phyloP scores from a whole-genome alignment of 30 jellyfish, hydroid and myxozoan species.

The Turritopsis rubra region DNA sequence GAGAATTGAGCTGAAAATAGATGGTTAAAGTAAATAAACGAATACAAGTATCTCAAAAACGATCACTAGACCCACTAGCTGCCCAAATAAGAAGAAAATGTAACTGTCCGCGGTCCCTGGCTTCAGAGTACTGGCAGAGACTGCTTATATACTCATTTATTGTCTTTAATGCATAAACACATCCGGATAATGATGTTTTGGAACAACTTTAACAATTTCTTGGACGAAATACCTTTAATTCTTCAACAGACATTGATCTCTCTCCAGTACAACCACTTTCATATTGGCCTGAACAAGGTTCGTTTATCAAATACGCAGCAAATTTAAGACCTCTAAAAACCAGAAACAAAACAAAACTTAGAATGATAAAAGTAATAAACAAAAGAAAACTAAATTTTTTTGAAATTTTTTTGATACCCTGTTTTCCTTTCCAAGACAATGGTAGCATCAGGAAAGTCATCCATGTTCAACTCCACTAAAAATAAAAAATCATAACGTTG shows the following conservation, averaged over 20 bases:
- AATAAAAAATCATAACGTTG: background rate
- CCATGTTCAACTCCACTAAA: conserved; percentile 87
- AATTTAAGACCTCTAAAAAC: background rate
- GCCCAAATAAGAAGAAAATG: too few relatives aligned
- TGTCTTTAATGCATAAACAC: too few relatives aligned
- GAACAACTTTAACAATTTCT: background rate
- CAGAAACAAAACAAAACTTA: background rate
- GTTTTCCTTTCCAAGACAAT: conserved; percentile 65
- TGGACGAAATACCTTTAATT: conserved; percentile 28
- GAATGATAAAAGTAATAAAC: background rate
- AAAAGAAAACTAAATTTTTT: background rate
- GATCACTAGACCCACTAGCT: too few relatives aligned
- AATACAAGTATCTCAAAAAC: too few relatives aligned
- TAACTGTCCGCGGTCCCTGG: too few relatives aligned
- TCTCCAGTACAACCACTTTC: conserved; percentile 55
- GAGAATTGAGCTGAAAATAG: background rate
- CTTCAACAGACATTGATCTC: conserved; percentile 47
- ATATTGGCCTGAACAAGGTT: conserved; percentile 39
- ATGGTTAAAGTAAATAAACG: background rate
- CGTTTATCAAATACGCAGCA: conserved; percentile 46
- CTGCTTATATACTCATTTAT: too few relatives aligned
- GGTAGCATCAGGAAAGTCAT: conserved; percentile 85
- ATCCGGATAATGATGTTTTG: background rate
- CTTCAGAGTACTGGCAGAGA: background rate
- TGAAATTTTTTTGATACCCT: too few relatives aligned